These are phyloP conservation scores for Diphyllodes magnificus DNA, from an alignment of 2,113 vertebrate genomes.

Conservation along the genomic window DNA sequence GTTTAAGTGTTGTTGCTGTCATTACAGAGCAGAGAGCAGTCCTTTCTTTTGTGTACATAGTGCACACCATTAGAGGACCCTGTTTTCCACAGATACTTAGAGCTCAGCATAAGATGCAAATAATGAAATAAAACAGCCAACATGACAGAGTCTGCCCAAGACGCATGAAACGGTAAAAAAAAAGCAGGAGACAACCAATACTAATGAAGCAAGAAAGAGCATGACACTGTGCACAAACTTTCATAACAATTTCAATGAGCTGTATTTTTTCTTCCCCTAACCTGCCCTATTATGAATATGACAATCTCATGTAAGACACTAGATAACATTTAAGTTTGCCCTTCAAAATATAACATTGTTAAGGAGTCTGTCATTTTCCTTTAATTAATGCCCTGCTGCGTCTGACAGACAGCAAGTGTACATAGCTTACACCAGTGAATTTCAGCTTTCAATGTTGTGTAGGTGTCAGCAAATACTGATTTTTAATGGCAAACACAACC, in stretches of 20 bases:
- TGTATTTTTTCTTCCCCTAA: not conserved
- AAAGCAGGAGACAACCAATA: not conserved
- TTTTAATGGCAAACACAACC: not conserved
- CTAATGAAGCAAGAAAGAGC: slow-evolving; percentile 11
- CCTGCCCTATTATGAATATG: not conserved
- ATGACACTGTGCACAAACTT: not conserved
- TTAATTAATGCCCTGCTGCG: not conserved
- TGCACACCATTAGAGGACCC: not conserved
- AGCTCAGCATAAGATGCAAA: not conserved
- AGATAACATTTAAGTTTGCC: not conserved
- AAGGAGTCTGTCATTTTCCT: not conserved
- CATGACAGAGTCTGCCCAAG: slow-evolving; percentile 8
- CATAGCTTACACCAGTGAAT: not conserved
- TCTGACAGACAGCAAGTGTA: not conserved
- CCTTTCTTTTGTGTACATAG: not conserved
- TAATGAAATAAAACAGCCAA: not conserved
- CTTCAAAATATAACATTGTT: not conserved
- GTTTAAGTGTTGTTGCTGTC: not conserved
- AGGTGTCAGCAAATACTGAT: not conserved
- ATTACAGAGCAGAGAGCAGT: not conserved
- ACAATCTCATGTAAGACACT: not conserved
- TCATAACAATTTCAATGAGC: rapidly evolving
- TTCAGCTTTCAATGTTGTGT: not conserved
- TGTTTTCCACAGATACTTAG: not conserved
- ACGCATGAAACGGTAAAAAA: slow-evolving; percentile 40